These are phyloP conservation scores for Philonicus albiceps DNA, from an alignment of 2,888 invertebrate species.

Conservation along the genomic window DNA sequence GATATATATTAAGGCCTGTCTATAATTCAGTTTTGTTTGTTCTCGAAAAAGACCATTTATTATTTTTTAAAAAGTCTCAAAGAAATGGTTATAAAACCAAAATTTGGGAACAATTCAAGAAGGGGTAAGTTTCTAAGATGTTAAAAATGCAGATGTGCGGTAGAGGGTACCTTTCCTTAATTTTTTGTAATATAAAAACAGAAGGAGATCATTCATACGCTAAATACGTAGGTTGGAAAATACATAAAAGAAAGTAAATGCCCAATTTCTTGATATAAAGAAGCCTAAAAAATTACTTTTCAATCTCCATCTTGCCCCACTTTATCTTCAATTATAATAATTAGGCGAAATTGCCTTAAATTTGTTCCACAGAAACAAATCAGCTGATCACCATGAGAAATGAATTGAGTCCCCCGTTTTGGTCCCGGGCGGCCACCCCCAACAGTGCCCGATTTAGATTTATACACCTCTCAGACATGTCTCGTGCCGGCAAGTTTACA, in stretches of 20 bases:
- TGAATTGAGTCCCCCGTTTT: neutral
- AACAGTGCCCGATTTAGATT: conserved; percentile 16
- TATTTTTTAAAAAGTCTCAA: no score
- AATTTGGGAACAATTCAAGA: no score
- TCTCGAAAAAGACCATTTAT: no score
- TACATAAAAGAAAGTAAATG: neutral
- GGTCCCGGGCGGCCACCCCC: neutral
- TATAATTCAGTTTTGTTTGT: no score
- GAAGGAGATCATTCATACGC: neutral
- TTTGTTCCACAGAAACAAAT: neutral
- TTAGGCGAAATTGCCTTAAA: neutral
- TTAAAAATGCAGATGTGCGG: no score
- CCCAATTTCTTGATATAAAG: neutral
- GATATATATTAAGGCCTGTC: no score
- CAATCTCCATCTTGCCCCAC: neutral
- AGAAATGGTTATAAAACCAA: no score
- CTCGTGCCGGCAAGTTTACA: conserved; percentile 27
- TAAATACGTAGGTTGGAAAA: neutral
- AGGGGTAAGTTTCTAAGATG: no score
- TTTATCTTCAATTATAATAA: neutral
- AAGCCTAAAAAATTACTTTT: neutral
- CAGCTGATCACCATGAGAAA: neutral
- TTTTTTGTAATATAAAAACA: neutral
- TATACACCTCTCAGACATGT: conserved; percentile 35
- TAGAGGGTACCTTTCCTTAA: no score